Base-by-base conservation (phyloP, 2,113 vertebrate genomes). In the Menidia beryllina region DNA sequence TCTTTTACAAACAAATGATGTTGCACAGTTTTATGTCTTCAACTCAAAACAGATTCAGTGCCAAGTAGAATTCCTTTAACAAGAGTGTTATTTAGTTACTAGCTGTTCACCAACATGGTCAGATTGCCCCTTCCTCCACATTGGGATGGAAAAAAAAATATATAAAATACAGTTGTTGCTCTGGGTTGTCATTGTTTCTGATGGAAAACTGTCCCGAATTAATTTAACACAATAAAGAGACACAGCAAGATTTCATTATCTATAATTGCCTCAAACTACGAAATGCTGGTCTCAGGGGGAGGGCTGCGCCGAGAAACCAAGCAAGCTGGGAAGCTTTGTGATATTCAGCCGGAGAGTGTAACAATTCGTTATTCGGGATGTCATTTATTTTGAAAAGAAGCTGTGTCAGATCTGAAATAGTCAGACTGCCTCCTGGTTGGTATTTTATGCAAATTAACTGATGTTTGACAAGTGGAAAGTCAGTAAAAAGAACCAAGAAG, bases 1-100 rank as follows among this genome's bases (percentile, higher is more conserved):
- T n/a, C n/a, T n/a, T n/a, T n/a, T n/a, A n/a, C n/a, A n/a, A n/a
- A n/a, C n/a, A n/a, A n/a, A n/a, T n/a, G n/a, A n/a, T 19, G 23
- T 30, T 72, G 47, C 34, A 66, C 24, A 73, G 45, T 38, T 14
- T 25, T 41, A 61, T 34, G 65, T 50, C 24, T 27, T 65, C 49
- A 63, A 19, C 50, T 63, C n/a, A 21, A 36, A 9, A 30, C 6
- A 27, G 48, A 56, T 27, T 38, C 10, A 34, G 8, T 34, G 30
- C 30, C 7, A 10, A 34, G 30, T 34, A 34, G 30, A 10, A 34
- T 8, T 8, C 30, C 7, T 34, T 34, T 34, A 34, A 34, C 30
- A 34, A 34, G 7, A 1, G 10, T 34, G 30, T 5, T 34, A 3
- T 34, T 34, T 34, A 2, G 7, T 34, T 34, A 8, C 30, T 34